phyloP scores from a whole-genome alignment of 1,140 invertebrate species.

The Lasioglossum baleicum region DNA sequence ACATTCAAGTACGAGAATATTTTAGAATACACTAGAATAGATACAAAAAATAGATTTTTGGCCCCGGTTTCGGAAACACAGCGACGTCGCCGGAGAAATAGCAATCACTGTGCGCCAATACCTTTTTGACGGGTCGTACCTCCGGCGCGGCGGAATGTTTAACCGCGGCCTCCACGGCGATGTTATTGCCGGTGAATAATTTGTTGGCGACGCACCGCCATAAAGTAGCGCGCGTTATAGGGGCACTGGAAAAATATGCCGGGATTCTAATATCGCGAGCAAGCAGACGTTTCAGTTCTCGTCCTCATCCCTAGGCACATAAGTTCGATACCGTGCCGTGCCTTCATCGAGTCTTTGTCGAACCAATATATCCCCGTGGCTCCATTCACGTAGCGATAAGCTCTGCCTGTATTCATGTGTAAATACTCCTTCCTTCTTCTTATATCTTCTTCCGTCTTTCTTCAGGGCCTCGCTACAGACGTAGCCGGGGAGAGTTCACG shows the following conservation, averaged over 20 bases:
- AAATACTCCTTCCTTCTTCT: slow-evolving; percentile 64
- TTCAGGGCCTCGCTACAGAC: background rate
- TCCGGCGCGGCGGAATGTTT: too few relatives aligned
- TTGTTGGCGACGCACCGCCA: slow-evolving; percentile 37
- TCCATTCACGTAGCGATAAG: slow-evolving; percentile 65
- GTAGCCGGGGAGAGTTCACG: slow-evolving; percentile 12
- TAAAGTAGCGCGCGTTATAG: slow-evolving; percentile 37
- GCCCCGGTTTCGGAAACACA: too few relatives aligned
- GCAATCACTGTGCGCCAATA: too few relatives aligned
- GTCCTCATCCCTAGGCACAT: slow-evolving; percentile 43
- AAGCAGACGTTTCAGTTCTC: slow-evolving; percentile 43
- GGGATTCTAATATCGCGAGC: slow-evolving; percentile 57
- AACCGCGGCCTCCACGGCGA: background rate
- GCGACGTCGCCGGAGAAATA: too few relatives aligned
- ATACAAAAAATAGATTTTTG: too few relatives aligned
- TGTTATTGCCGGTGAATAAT: slow-evolving; percentile 48
- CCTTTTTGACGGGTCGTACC: too few relatives aligned
- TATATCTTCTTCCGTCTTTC: slow-evolving; percentile 20
- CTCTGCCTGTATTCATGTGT: slow-evolving; percentile 66
- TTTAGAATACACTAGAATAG: too few relatives aligned
- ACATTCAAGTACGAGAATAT: too few relatives aligned
- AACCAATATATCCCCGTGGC: slow-evolving; percentile 60
- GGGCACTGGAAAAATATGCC: slow-evolving; percentile 37
- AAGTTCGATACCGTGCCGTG: slow-evolving; percentile 58
- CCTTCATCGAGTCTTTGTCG: slow-evolving; percentile 61